Percentiles rank a stretch among this genome's conserved stretches.
phyloP scores from a whole-genome alignment of 2,888 invertebrate species.

The Eurois occulta region DNA sequence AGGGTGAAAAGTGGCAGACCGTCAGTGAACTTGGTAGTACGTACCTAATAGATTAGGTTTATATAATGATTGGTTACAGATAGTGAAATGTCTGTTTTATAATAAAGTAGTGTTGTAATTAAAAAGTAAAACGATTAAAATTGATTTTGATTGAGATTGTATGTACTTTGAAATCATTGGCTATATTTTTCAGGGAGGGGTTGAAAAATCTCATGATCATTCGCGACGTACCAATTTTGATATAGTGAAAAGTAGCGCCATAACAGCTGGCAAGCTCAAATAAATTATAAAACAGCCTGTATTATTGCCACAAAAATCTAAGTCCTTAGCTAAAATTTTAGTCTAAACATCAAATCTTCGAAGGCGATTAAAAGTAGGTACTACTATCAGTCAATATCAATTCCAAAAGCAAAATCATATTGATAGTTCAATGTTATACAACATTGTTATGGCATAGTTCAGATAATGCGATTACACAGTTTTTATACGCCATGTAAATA shows the following conservation, averaged over 20 bases:
- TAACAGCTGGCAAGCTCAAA: not conserved
- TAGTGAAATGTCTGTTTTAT: not conserved
- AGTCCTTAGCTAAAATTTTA: no score
- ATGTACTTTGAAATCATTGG: not conserved
- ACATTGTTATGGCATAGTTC: slow-evolving; percentile 60
- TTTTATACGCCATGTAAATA: slow-evolving; percentile 35
- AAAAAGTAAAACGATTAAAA: not conserved
- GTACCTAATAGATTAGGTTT: no score
- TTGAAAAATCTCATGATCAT: not conserved
- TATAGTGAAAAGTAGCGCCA: not conserved
- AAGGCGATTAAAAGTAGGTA: slow-evolving; percentile 36
- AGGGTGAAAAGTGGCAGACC: not conserved
- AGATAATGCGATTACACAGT: slow-evolving; percentile 48
- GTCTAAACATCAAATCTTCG: not conserved
- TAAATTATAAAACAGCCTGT: not conserved
- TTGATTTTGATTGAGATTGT: not conserved
- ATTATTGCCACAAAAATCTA: not conserved
- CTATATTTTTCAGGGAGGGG: not conserved
- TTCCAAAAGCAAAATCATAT: slow-evolving; percentile 37
- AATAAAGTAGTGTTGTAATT: not conserved
- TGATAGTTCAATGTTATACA: slow-evolving; percentile 56
- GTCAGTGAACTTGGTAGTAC: not conserved
- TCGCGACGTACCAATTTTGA: not conserved
- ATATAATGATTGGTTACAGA: not conserved
- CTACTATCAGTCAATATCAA: slow-evolving; percentile 29